Evolutionary conservation across 2,888 invertebrate species (phyloP), one percentile per base, ranked within the genome.

Genomic region (Norana najaformis): DNA sequence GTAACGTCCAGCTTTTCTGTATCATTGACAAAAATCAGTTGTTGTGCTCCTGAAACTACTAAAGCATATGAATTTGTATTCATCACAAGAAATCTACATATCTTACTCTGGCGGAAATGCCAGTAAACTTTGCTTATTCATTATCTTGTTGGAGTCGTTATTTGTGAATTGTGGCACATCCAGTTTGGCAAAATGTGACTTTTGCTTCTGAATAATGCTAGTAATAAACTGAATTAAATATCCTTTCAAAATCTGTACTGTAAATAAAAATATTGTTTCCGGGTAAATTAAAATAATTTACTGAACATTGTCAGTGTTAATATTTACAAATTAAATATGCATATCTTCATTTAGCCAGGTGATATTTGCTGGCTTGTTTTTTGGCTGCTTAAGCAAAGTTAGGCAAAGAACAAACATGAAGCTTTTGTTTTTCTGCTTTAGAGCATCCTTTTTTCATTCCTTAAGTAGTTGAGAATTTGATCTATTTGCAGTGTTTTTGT

Each of bases 201-300:
- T n/a, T n/a, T 69, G n/a, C 30, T 69, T 69, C 53, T 69, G 8
- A 69, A 11, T n/a, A 23, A 23, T n/a, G 69, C 69, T 69, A n/a
- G 30, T 69, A 69, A 69, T 69, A n/a, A 69, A 69, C n/a, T n/a
- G 30, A n/a, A 69, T 69, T 69, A 69, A 69, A 69, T 69, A 69
- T 69, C 69, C n/a, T n/a, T n/a, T 1, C 13, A 69, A 69, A n/a
- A 69, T 16, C n/a, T 30, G n/a, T n/a, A n/a, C n/a, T 69, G 69
- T 69, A 69, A 69, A 69, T n/a, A 69, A 69, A 69, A n/a, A 13
- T 69, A n/a, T 69, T 69, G 69, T n/a, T 53, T 30, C 23, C 30
- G 53, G 53, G 53, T 69, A 69, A n/a, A 69, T 69, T 69, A 69
- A n/a, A 69, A 69, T 69, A n/a, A 69, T 69, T n/a, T 69, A 69